Conservation (phyloP, 2,113 vertebrate genomes). For the Oenanthe oenanthe region DNA sequence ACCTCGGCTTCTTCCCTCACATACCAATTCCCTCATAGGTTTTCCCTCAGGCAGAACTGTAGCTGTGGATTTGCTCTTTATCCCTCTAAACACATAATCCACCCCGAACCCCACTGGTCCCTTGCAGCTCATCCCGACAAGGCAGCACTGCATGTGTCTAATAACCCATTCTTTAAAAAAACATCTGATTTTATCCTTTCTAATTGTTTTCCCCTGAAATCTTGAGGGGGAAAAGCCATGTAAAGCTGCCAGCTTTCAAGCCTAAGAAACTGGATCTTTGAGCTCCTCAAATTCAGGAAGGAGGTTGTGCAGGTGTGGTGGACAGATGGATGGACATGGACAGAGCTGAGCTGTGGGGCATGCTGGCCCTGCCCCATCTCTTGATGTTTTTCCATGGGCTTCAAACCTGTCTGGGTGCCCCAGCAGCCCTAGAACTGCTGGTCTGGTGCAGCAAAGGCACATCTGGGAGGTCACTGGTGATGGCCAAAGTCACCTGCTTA, state of each 20-base stretch:
- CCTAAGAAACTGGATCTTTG: neutral
- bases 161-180: neutral
- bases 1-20: neutral
- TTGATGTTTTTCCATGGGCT: neutral
- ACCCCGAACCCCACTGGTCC: neutral
- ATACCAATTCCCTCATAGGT: neutral
- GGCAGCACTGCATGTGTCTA: rapidly evolving
- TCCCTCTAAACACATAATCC: constrained; percentile 30
- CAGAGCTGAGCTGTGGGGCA: neutral
- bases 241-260: neutral
- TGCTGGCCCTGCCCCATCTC: rapidly evolving
- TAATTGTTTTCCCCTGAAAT: constrained; percentile 1
- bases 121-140: neutral
- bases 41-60: neutral
- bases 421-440: neutral
- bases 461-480: neutral
- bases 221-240: rapidly evolving
- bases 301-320: neutral
- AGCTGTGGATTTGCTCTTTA: constrained; percentile 38
- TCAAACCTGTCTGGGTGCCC: neutral
- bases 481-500: neutral
- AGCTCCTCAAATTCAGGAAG: neutral
- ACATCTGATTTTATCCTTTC: neutral
- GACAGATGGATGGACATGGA: neutral
- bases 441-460: neutral